Evolutionary conservation across 2,888 invertebrate species (phyloP), one percentile per base, ranked within the genome.

Genomic region (Parnassius glacialis): DNA sequence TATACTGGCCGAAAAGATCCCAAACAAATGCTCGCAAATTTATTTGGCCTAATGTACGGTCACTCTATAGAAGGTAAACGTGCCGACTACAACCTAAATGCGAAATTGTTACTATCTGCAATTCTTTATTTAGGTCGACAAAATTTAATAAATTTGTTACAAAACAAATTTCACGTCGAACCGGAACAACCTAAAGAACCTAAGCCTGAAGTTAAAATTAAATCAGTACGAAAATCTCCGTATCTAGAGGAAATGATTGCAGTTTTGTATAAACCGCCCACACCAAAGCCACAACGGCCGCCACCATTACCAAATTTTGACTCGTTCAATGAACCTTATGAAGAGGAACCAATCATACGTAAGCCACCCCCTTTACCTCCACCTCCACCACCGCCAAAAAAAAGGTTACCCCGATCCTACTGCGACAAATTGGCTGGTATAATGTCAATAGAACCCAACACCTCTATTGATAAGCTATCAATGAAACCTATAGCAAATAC

Each of bases 371-470:
- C 84, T 0, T 82, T 76, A 0, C 76, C 75, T 0, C 84, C 84
- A 0, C 87, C 87, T 1, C 88, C 88, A 0, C 85, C 87, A 10
- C 84, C 83, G 2, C 84, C 87, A 0, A 87, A 84, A 62, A 87
- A 87, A 55, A 79, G 75, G 62, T 53, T 88, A 45, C 78, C 87
- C 0, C 65, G 66, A 41, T 67, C 74, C 10, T 80, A 76, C 59
- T 90, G 90, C 61, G 85, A 87, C 48, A 72, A 81, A 64, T 13
- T 88, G 41, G 87, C 88, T n/a, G 88, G 83, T 2, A 65, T 84
- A 2, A 67, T 74, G 16, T 64, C 65, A 10, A 74, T 85, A 56
- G 73, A 74, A 57, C 79, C 81, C 2, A 60, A 77, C 44, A 67
- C 71, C 1, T 72, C 77, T 2, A 62, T 75, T n/a, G 70, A 73